Evolutionary conservation across 2,888 invertebrate species (phyloP).

Genomic region (Hydriomena furcata): DNA sequence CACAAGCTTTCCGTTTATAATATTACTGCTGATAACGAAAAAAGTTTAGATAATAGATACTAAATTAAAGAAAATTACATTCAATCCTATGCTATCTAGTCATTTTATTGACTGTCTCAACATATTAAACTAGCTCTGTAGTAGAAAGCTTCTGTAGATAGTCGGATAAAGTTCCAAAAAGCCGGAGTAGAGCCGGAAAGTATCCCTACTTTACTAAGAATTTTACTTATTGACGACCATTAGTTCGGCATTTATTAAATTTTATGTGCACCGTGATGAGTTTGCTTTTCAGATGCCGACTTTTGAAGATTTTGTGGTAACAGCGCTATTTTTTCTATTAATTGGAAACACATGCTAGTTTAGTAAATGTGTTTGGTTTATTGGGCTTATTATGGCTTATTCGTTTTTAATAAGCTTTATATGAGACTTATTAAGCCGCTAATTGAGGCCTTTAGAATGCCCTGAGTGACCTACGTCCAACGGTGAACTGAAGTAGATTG

Average conservation of each 20-base stretch:
- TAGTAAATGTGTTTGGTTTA: conserved; percentile 24
- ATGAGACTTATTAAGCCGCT: too few relatives aligned
- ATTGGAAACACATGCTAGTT: conserved; percentile 28
- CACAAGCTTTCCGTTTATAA: too few relatives aligned
- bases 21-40: too few relatives aligned
- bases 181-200: background rate
- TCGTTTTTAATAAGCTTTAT: conserved; percentile 4
- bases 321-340: conserved; percentile 21
- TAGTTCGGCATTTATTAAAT: conserved; percentile 51
- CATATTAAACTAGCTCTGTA: too few relatives aligned
- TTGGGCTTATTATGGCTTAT: conserved; percentile 15
- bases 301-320: conserved; percentile 22
- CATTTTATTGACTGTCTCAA: too few relatives aligned
- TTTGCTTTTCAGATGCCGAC: conserved; percentile 33
- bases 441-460: background rate
- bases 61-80: too few relatives aligned
- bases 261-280: conserved; percentile 35
- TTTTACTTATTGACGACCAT: conserved; percentile 55
- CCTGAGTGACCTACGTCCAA: background rate
- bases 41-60: too few relatives aligned
- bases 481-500: too few relatives aligned
- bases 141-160: too few relatives aligned
- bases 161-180: background rate
- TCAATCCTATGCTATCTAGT: too few relatives aligned
- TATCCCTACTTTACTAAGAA: conserved; percentile 47